Evolutionary conservation across 2,888 invertebrate genomes (phyloP).

Genomic region (Linnaemya tessellans): DNA sequence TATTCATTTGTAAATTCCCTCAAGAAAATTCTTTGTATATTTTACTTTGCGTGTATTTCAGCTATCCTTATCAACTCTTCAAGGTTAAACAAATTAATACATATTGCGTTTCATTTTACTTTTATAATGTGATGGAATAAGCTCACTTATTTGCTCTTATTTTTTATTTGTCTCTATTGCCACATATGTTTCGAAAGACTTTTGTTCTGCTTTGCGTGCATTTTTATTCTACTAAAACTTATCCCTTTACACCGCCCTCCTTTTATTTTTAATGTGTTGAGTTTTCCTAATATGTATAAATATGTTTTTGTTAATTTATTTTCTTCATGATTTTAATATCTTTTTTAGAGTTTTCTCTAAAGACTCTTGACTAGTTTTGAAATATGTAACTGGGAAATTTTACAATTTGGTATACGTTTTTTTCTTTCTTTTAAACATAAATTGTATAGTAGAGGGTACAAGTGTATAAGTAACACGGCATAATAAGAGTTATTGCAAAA

Average conservation of each 20-base stretch:
- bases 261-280: neutral
- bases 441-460: neutral
- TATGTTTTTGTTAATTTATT: neutral
- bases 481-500: conserved; percentile 46
- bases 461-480: conserved; percentile 16
- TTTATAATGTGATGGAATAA: conserved; percentile 53
- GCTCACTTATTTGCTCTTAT: neutral
- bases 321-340: conserved; percentile 11
- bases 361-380: conserved; percentile 51
- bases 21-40: conserved; percentile 29
- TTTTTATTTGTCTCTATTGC: conserved; percentile 64
- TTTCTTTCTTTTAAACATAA: conserved; percentile 22
- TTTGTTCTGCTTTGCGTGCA: neutral
- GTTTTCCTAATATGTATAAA: neutral
- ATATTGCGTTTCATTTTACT: conserved; percentile 58
- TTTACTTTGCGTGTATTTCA: neutral
- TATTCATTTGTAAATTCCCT: conserved; percentile 4
- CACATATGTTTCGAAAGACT: conserved; percentile 49
- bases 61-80: conserved; percentile 39
- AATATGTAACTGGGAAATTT: conserved; percentile 43
- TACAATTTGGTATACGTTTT: conserved; percentile 37
- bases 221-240: neutral
- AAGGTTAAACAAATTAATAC: conserved; percentile 64
- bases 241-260: neutral
- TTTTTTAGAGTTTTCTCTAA: conserved; percentile 9